Conservation (phyloP, 1,140 invertebrate genomes). For the Gonatopus flavifemur region DNA sequence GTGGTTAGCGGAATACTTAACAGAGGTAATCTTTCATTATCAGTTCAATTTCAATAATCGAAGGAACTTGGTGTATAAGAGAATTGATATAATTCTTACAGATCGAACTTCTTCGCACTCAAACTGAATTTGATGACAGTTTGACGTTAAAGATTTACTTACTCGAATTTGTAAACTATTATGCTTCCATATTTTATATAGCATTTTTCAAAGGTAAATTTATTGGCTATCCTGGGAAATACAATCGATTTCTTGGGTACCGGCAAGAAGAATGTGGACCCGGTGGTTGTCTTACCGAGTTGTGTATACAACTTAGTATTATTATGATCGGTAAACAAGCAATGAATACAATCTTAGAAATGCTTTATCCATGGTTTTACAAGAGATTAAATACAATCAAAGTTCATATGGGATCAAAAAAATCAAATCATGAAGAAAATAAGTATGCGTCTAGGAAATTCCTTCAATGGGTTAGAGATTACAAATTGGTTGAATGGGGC, state of each 20-base stretch:
- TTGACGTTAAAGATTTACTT: constrained; percentile 96
- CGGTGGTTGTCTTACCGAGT: constrained; percentile 87
- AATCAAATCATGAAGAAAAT: constrained; percentile 45
- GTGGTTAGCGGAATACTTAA: constrained; percentile 86
- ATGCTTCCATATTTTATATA: constrained; percentile 98
- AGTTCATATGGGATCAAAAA: constrained; percentile 52
- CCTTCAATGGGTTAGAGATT: constrained; percentile 88
- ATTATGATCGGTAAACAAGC: constrained; percentile 97
- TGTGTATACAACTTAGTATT: constrained; percentile 90
- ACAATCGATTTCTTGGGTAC: constrained; percentile 73
- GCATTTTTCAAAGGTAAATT: constrained; percentile 97
- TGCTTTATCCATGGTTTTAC: constrained; percentile 72
- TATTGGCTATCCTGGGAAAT: constrained; percentile 80
- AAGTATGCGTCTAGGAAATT: constrained; percentile 49
- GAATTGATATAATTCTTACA: constrained; percentile 21
- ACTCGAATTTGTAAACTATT: constrained; percentile 98
- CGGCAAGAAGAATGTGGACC: constrained; percentile 87
- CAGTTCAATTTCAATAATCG: not conserved
- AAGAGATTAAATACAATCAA: constrained; percentile 74
- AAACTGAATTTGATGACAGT: constrained; percentile 97
- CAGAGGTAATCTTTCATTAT: constrained; percentile 64
- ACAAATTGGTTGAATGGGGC: constrained; percentile 85
- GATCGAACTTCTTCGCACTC: constrained; percentile 88
- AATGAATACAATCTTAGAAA: constrained; percentile 87
- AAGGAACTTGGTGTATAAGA: not conserved